These are phyloP conservation scores for Channa maculata DNA, from an alignment of 2,113 vertebrate species.

Conservation along the genomic window DNA sequence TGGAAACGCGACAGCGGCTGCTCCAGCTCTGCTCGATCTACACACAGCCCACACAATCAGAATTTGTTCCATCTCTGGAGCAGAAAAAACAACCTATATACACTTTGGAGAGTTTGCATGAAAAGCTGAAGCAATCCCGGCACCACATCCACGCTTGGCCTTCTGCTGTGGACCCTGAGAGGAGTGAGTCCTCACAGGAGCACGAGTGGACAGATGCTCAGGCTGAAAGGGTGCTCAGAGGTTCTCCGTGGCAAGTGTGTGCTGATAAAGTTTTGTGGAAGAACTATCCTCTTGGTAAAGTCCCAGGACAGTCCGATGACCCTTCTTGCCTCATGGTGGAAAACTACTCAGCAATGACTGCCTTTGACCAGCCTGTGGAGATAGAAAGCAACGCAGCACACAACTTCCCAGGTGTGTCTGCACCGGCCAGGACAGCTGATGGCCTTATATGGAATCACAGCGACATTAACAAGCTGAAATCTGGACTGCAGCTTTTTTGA, in stretches of 20 bases:
- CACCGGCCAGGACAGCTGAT: constrained; percentile 46
- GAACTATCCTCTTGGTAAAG: constrained; percentile 89
- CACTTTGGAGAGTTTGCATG: constrained; percentile 89
- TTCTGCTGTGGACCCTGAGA: constrained; percentile 6
- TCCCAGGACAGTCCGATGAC: constrained; percentile 93
- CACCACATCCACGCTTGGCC: constrained; percentile 47
- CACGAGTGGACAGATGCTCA: constrained; percentile 69
- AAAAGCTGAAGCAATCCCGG: constrained; percentile 76
- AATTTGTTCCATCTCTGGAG: constrained; percentile 31
- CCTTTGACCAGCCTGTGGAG: constrained; percentile 89
- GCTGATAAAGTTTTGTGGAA: constrained; percentile 89
- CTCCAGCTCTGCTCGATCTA: constrained; percentile 92
- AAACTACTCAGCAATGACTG: constrained; percentile 88
- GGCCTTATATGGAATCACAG: constrained; percentile 78
- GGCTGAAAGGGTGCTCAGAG: constrained; percentile 86
- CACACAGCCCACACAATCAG: constrained; percentile 80
- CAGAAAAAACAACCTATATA: constrained; percentile 85
- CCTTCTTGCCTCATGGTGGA: constrained; percentile 90
- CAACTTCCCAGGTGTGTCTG: constrained; percentile 9
- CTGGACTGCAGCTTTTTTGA: constrained; percentile 83
- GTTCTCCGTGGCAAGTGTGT: constrained; percentile 90
- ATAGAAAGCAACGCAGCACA: constrained; percentile 68
- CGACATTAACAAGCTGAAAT: constrained; percentile 80
- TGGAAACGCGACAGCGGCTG: constrained; percentile 86
- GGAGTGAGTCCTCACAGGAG: constrained; percentile 74